Conservation (phyloP, 2,888 invertebrate species). For the Aphelenchoides bicaudatus region DNA sequence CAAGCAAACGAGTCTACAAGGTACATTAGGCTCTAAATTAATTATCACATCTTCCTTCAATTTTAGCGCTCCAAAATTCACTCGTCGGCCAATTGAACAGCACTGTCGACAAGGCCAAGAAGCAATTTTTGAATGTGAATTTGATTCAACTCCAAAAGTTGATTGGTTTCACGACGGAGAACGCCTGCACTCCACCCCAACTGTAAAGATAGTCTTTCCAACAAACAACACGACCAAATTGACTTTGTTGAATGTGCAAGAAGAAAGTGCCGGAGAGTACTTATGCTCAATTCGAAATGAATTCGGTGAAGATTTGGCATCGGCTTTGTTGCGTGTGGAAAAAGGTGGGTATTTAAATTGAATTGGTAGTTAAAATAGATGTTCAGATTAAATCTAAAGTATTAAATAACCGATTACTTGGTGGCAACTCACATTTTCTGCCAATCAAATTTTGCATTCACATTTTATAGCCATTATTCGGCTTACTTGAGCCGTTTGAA, state of each 20-base stretch:
- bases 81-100: slow-evolving; percentile 45
- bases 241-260: slow-evolving; percentile 39
- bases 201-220: slow-evolving; percentile 36
- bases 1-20: slow-evolving; percentile 4
- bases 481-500: not conserved
- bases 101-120: slow-evolving; percentile 37
- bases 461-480: not conserved
- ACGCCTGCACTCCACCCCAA: slow-evolving; percentile 40
- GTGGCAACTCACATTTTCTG: slow-evolving; percentile 7
- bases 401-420: not conserved
- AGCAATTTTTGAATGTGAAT: slow-evolving; percentile 47
- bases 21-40: no score
- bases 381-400: not conserved
- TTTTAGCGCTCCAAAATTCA: slow-evolving; percentile 39
- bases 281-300: slow-evolving; percentile 49
- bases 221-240: slow-evolving; percentile 37
- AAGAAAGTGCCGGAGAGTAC: slow-evolving; percentile 48
- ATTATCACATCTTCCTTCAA: no score
- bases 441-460: not conserved
- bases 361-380: not conserved
- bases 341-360: slow-evolving; percentile 35
- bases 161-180: slow-evolving; percentile 47
- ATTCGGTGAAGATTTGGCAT: slow-evolving; percentile 52
- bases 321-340: slow-evolving; percentile 49
- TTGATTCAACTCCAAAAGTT: slow-evolving; percentile 46